phyloP scores from a whole-genome alignment of 2,113 vertebrate species.

The Melanotaenia duboulayi region DNA sequence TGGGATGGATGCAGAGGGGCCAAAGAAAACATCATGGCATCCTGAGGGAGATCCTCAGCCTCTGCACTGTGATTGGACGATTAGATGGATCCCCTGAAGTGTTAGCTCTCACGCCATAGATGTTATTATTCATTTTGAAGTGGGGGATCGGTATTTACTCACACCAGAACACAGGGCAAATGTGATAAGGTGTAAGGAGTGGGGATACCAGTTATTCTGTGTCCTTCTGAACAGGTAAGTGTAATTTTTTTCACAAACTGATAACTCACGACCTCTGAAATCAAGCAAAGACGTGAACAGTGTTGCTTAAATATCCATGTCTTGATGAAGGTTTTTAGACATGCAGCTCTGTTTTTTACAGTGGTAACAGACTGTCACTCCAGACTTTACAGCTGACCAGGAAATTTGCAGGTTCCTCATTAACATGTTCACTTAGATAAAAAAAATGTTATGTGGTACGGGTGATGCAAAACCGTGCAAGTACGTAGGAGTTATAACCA shows the following conservation, averaged over 20 bases:
- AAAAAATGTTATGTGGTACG: not conserved
- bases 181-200: not conserved
- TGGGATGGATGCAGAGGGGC: conserved; percentile 14
- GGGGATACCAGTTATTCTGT: conserved; percentile 8
- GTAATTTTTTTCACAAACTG: not conserved
- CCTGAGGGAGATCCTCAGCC: conserved; percentile 45
- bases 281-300: not conserved
- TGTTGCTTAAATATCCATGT: not conserved
- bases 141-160: conserved; percentile 17
- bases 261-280: not conserved
- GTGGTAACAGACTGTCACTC: not conserved
- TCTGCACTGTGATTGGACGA: conserved; percentile 74
- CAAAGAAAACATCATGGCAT: conserved; percentile 28
- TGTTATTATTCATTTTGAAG: conserved; percentile 52
- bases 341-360: not conserved
- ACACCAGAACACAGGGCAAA: conserved; percentile 5
- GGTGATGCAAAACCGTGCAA: too few relatives aligned
- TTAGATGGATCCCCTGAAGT: conserved; percentile 67
- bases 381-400: too few relatives aligned
- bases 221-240: conserved; percentile 47
- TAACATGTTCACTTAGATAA: conserved; percentile 28
- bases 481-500: too few relatives aligned
- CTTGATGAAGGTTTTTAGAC: not conserved
- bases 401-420: not conserved
- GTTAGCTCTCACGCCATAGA: conserved; percentile 66